Percentiles rank a stretch among this genome's conserved stretches.
Evolutionary conservation across 2,113 vertebrate genomes (phyloP).

Genomic region (Solenodon paradoxus): DNA sequence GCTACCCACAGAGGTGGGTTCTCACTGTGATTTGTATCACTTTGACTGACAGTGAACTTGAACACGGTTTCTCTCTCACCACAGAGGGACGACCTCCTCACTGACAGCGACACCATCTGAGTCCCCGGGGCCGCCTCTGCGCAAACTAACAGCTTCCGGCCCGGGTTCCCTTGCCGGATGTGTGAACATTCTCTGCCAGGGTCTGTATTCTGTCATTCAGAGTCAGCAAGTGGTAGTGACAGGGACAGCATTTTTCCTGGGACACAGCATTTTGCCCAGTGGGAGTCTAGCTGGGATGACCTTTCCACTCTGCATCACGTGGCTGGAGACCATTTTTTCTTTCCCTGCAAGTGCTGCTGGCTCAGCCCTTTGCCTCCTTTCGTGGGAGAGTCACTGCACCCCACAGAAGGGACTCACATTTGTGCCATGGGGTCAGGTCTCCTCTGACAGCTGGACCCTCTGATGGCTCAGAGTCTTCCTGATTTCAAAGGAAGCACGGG

Average conservation of each 20-base stretch:
- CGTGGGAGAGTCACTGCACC: slow-evolving; percentile 57
- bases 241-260: neutral
- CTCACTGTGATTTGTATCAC: no score
- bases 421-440: slow-evolving; percentile 66
- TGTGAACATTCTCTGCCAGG: neutral
- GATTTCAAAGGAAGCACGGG: slow-evolving; percentile 61
- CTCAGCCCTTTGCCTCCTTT: slow-evolving; percentile 67
- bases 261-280: slow-evolving; percentile 47
- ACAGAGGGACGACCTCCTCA: neutral
- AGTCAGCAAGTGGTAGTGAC: neutral
- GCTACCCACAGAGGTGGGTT: no score
- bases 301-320: slow-evolving; percentile 61
- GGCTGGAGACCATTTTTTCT: slow-evolving; percentile 8
- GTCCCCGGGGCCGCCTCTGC: neutral
- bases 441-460: slow-evolving; percentile 62
- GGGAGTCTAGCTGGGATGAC: slow-evolving; percentile 31
- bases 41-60: no score
- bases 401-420: slow-evolving; percentile 63
- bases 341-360: slow-evolving; percentile 63
- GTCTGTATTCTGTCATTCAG: neutral
- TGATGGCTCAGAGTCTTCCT: slow-evolving; percentile 61
- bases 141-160: neutral
- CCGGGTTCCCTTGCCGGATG: neutral
- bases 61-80: no score
- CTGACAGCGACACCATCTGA: no score